Evolutionary conservation across 2,797 vertebrate genomes (phyloP), one percentile per base, ranked within the genome.

Genomic region (Siniperca obscura): DNA sequence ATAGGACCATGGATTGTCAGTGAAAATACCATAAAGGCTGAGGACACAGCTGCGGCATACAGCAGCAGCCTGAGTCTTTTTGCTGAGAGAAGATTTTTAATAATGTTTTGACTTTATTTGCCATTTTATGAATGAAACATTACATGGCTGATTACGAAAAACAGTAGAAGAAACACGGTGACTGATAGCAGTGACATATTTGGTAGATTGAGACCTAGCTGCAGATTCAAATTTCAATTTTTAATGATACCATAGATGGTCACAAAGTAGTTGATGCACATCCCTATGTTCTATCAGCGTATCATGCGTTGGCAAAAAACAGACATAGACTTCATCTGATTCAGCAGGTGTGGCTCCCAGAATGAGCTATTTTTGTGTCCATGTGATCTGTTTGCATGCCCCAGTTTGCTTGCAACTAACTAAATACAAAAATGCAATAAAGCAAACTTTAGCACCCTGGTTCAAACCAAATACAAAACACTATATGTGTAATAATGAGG

Each of bases 281-380:
- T 53, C 27, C 38, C 16, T 40, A 13, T 46, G 34, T 73, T 66
- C 16, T 25, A 38, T 19, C 12, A 34, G 40, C n/a, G n/a, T n/a
- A n/a, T n/a, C n/a, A 8, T 66, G 69, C 5, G 1, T 30, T 34
- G 3, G 53, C 36, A 53, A 74, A 60, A 70, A 25, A 0, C 5
- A 69, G 34, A 65, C 19, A 25, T 21, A 62, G 50, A 70, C 42
- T 34, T 22, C 2, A 36, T 8, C 30, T 68, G 61, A 71, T 42
- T 76, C 55, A 80, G 59, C 77, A 83, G 72, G 55, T 76, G 66
- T 56, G 46, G 11, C 38, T 1, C 57, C 27, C 22, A 44, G 48
- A 75, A 53, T 0, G 17, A 30, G 14, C 2, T 25, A 40, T 40
- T 36, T 65, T 70, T 80, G 38, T 21, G 46, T 22, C 30, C 36